Percentiles rank a stretch among this genome's conserved stretches.
Conservation (phyloP, 2,888 invertebrate genomes). For the Linnaemya vulpina region DNA sequence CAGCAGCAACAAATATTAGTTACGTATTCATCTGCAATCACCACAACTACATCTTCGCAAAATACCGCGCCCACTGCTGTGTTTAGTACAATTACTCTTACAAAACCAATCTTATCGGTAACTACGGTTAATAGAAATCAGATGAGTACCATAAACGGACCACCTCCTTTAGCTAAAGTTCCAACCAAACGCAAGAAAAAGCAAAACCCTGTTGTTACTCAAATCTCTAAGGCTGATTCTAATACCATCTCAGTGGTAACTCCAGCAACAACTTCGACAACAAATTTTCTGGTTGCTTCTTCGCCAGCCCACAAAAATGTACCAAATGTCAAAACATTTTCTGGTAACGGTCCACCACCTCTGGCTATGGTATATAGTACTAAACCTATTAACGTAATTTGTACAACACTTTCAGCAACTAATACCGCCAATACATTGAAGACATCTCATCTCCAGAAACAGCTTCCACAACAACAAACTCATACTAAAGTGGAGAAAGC, state of each 20-base stretch:
- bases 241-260: slow-evolving; percentile 1
- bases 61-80: slow-evolving; percentile 40
- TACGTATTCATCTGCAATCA: slow-evolving; percentile 45
- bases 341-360: slow-evolving; percentile 71
- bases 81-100: slow-evolving; percentile 46
- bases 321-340: slow-evolving; percentile 37
- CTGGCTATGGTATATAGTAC: slow-evolving; percentile 73
- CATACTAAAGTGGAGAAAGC: slow-evolving; percentile 74
- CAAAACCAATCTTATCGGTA: slow-evolving; percentile 38
- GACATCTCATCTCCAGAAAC: slow-evolving; percentile 49
- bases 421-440: slow-evolving; percentile 46
- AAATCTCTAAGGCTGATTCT: slow-evolving; percentile 31
- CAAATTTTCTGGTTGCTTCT: slow-evolving; percentile 45
- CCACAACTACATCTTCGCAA: slow-evolving; percentile 25
- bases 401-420: slow-evolving; percentile 61
- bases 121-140: slow-evolving; percentile 20
- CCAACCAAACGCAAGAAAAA: slow-evolving; percentile 68
- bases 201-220: slow-evolving; percentile 29
- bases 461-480: slow-evolving; percentile 32
- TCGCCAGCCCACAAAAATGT: slow-evolving; percentile 20
- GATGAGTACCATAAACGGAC: slow-evolving; percentile 30
- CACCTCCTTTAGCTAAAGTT: slow-evolving; percentile 63
- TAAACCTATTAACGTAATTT: slow-evolving; percentile 75
- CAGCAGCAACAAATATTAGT: slow-evolving; percentile 37
- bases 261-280: slow-evolving; percentile 15